Conservation (phyloP, 2,797 vertebrate genomes). For the Spatula versicolor region DNA sequence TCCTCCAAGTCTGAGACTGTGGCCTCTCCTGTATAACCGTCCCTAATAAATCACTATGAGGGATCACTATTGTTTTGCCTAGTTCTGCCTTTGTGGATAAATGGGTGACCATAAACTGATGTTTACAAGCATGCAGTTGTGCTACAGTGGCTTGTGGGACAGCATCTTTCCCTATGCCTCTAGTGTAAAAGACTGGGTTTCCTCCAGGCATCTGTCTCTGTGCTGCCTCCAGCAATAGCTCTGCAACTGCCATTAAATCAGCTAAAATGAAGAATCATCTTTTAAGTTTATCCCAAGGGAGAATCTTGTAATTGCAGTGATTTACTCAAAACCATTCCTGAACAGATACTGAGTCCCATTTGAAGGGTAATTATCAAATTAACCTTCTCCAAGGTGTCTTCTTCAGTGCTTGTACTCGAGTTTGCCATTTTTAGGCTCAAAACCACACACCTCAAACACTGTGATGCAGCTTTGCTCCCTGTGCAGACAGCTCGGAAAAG, state of each 20-base stretch:
- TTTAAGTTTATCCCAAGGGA: neutral
- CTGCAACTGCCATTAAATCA: neutral
- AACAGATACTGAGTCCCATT: neutral
- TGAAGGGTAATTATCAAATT: neutral
- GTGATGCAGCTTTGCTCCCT: neutral
- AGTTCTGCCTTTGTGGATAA: neutral
- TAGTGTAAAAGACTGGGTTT: neutral
- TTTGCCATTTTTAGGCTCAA: neutral
- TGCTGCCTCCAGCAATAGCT: neutral
- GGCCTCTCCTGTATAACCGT: neutral
- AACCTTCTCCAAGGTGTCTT: neutral
- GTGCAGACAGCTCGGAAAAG: neutral
- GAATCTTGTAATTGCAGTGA: neutral
- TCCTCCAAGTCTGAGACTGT: neutral
- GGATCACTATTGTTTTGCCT: neutral
- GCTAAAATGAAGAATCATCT: neutral
- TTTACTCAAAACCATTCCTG: neutral
- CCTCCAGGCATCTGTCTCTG: neutral
- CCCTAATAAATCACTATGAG: neutral
- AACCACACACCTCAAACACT: accelerated
- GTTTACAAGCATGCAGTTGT: accelerated
- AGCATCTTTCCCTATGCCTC: neutral
- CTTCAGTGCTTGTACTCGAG: neutral
- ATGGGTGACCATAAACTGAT: neutral
- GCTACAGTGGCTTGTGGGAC: neutral